These are phyloP conservation scores for Macquaria australasica DNA, from an alignment of 2,113 vertebrate genomes.

Conservation along the genomic window DNA sequence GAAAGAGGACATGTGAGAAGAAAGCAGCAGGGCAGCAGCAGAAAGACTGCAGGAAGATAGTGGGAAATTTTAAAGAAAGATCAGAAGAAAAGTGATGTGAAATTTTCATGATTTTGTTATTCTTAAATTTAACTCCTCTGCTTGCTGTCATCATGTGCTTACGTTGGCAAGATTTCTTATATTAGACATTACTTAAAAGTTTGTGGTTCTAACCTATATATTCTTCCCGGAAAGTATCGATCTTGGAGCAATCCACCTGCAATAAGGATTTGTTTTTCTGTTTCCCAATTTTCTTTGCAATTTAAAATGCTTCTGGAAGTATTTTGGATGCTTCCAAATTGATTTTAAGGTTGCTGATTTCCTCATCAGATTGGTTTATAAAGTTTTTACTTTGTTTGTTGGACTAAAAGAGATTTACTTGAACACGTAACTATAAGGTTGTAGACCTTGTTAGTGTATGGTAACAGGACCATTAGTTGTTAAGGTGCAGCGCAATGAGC, in stretches of 20 bases:
- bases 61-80: not conserved
- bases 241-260: not conserved
- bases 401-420: not conserved
- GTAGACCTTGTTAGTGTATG: not conserved
- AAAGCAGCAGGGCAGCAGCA: slow-evolving; percentile 5
- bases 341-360: not conserved
- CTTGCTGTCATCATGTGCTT: not conserved
- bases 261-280: not conserved
- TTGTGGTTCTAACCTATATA: not conserved
- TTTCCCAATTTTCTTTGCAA: not conserved
- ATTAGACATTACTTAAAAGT: not conserved
- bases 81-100: not conserved
- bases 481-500: not conserved
- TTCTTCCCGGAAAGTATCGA: not conserved
- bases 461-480: slow-evolving; percentile 1
- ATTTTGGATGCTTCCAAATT: not conserved
- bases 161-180: not conserved
- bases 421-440: not conserved
- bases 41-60: not conserved
- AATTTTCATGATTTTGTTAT: not conserved
- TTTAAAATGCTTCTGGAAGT: not conserved
- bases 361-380: not conserved
- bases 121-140: not conserved
- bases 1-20: slow-evolving; percentile 2
- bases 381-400: not conserved